These are phyloP conservation scores for Phyllostomus hastatus DNA, from an alignment of 2,113 vertebrate genomes.

Conservation along the genomic window DNA sequence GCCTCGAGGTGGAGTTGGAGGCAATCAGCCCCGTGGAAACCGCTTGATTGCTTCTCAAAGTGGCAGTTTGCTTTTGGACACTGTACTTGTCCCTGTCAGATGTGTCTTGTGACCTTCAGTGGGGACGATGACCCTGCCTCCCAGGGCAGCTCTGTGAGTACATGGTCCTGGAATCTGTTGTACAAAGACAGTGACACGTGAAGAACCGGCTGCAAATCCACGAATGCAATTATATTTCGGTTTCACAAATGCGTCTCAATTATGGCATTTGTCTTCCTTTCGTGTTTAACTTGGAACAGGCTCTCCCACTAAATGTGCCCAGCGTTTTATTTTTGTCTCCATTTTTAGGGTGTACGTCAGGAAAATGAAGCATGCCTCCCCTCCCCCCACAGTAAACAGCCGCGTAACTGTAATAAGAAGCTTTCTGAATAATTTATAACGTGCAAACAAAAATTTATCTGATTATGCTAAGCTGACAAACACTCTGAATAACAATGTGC, in stretches of 20 bases:
- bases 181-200: neutral
- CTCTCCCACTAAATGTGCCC: slow-evolving; percentile 52
- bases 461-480: slow-evolving; percentile 67
- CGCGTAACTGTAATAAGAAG: slow-evolving; percentile 61
- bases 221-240: neutral
- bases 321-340: slow-evolving; percentile 57
- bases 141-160: neutral
- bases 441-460: slow-evolving; percentile 73
- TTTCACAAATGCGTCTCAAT: slow-evolving; percentile 48
- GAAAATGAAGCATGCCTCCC: slow-evolving; percentile 44
- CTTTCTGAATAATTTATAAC: slow-evolving; percentile 76
- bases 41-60: slow-evolving; percentile 69
- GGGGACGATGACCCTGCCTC: slow-evolving; percentile 21
- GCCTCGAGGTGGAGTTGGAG: slow-evolving; percentile 71
- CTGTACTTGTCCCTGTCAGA: slow-evolving; percentile 41
- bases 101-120: slow-evolving; percentile 56
- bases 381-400: slow-evolving; percentile 47
- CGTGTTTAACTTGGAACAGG: slow-evolving; percentile 52
- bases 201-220: neutral
- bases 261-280: slow-evolving; percentile 62
- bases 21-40: slow-evolving; percentile 62
- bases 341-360: slow-evolving; percentile 40
- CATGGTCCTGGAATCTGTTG: neutral
- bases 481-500: slow-evolving; percentile 38
- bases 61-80: slow-evolving; percentile 54